Evolutionary conservation across 2,797 vertebrate species (phyloP), one percentile per base, ranked within the genome.

Genomic region (Gymnopithys bicolor): DNA sequence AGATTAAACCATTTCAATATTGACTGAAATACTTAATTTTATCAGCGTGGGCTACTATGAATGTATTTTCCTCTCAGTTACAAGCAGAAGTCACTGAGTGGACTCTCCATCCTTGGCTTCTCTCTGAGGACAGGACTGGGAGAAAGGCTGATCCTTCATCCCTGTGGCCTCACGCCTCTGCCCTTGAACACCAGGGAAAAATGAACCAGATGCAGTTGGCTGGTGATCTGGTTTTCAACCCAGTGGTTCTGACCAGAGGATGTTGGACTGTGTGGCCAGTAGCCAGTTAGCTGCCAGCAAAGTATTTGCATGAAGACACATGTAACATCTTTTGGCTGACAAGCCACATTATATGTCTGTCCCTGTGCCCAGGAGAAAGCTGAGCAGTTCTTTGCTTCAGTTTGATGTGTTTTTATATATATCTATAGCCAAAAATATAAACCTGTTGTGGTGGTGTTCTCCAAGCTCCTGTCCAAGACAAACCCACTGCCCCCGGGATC

Each of bases 321-420:
- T 10, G 4, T 60, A 86, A 82, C 87, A 71, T 88, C 73, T 66
- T 86, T 67, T 94, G 59, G 49, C 88, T 95, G 87, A 87, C 84
- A 90, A 63, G 90, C n/a, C 1, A 0, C 33, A 28, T 91, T 88
- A 90, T 48, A 46, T 12, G 37, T 78, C 85, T 79, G 84, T 95
- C 84, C 53, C 46, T 10, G 1, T 71, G 82, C 69, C 68, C 76
- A 92, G 69, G 87, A 96, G 89, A 77, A 91, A 92, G 89, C 68
- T 84, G 68, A 18, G 0, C 52, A 30, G 52, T 53, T 48, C 87
- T 96, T 84, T 94, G 75, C 89, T 63, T 89, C 79, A 83, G 25
- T 41, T 28, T 5, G 1, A 86, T 89, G 41, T 24, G 32, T 76
- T 76, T 49, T 21, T 10, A 21, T 14, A 35, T 14, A 22, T 19